Evolutionary conservation across 2,888 invertebrate species (phyloP).

Genomic region (Allophyes oxyacanthae): DNA sequence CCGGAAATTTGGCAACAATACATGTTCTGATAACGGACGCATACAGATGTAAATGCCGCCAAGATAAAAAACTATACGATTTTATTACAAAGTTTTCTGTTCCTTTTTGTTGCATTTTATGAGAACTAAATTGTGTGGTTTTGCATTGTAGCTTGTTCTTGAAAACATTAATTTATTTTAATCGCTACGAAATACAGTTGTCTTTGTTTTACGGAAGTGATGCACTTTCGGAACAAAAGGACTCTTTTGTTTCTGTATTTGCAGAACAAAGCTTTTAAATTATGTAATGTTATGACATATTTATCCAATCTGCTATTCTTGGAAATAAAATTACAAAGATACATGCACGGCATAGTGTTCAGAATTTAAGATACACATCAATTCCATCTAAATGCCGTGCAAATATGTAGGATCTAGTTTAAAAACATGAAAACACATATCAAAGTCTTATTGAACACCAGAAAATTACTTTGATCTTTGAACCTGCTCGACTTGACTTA

Average conservation of each 20-base stretch:
- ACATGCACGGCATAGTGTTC: too few relatives aligned
- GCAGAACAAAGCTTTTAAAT: constrained; percentile 30
- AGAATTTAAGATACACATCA: too few relatives aligned
- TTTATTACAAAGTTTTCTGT: constrained; percentile 24
- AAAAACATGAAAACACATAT: too few relatives aligned
- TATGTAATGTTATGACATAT: constrained; percentile 16
- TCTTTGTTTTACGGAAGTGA: constrained; percentile 36
- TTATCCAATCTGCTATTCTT: constrained; percentile 9
- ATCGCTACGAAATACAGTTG: constrained; percentile 22
- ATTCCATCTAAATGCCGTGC: too few relatives aligned
- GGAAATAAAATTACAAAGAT: constrained; percentile 20
- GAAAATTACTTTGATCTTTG: too few relatives aligned
- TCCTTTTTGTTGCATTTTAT: constrained; percentile 35
- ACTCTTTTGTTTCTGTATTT: constrained; percentile 24
- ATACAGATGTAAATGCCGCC: constrained; percentile 41
- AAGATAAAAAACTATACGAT: constrained; percentile 41
- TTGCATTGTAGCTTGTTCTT: constrained; percentile 40
- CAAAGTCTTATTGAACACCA: too few relatives aligned
- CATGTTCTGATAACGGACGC: constrained; percentile 36
- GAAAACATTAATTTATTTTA: constrained; percentile 49
- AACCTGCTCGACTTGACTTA: too few relatives aligned
- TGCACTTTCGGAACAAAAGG: constrained; percentile 29
- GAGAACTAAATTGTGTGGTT: constrained; percentile 40
- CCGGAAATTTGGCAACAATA: constrained; percentile 51
- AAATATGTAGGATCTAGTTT: too few relatives aligned